Base-by-base conservation (phyloP, 2,113 vertebrate species). In the Eptatretus burgeri region DNA sequence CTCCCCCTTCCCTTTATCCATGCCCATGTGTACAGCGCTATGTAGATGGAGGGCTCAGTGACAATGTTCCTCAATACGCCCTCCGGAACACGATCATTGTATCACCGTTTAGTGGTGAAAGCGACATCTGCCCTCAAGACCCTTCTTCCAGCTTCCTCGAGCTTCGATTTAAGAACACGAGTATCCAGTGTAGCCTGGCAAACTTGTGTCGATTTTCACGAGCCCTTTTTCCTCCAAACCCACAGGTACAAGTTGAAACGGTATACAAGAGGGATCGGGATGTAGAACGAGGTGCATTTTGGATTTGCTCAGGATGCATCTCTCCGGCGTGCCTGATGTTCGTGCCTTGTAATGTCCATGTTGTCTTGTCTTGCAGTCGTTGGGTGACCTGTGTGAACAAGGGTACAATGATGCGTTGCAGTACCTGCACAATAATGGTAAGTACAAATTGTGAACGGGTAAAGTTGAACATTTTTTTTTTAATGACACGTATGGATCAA, bases 101-200 rank as follows among this genome's bases (percentile, higher is more conserved):
- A 69, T 88, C 82, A 0, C 89, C 89, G 2, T 95, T 85, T 1
- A 80, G 78, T 1, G 89, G 86, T 7, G 86, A 94, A 68, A 75
- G 73, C 1, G 89, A 94, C 72, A 88, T 95, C 74, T 86, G 89
- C 49, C 89, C 89, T 5, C 79, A 76, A 7, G 78, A 79, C 64
- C 77, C 71, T 60, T 83, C 83, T 66, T 79, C 70, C 53, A 85
- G 74, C 73, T 81, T 87, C 64, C 75, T 85, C 1, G 76, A 81
- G 49, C 70, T 93, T 68, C 71, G 78, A 0, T 9, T 86, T 60
- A 80, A 75, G 69, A 85, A 80, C 69, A 78, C 79, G 68, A 85
- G 74, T 71, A 71, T 87, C 50, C 79, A 79, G 66, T 67, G 88
- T 68, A 87, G 79, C 68, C 10, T 78, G 19, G 77, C 73, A 10